Percentiles rank a stretch among this genome's conserved stretches.
Evolutionary conservation across 2,888 invertebrate species (phyloP).

Genomic region (Cyrtodaria siliqua): DNA sequence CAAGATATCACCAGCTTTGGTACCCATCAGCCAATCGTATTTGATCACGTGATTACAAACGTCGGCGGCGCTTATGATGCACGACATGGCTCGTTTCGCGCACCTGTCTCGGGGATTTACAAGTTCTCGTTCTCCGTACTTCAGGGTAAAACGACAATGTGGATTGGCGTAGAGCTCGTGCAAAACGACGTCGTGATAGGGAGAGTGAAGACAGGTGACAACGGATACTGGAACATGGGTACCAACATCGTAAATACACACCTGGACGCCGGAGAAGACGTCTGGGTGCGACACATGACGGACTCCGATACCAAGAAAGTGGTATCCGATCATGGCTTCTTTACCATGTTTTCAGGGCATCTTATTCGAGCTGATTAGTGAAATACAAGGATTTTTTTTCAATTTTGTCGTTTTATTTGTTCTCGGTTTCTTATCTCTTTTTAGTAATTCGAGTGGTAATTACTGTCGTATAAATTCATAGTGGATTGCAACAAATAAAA

Average conservation of each 20-base stretch:
- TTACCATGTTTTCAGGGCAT: slow-evolving; percentile 61
- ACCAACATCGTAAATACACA: slow-evolving; percentile 54
- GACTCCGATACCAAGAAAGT: slow-evolving; percentile 47
- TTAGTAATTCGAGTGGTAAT: too few species aligned
- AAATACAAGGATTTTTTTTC: too few species aligned
- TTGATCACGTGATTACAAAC: slow-evolving; percentile 82
- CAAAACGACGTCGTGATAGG: slow-evolving; percentile 41
- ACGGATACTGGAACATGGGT: slow-evolving; percentile 62
- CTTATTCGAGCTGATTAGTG: slow-evolving; percentile 44
- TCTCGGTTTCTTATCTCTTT: too few species aligned
- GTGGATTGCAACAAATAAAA: too few species aligned
- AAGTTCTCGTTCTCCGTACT: slow-evolving; percentile 71
- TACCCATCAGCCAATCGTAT: slow-evolving; percentile 74
- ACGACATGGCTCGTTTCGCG: slow-evolving; percentile 81
- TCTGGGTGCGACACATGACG: slow-evolving; percentile 60
- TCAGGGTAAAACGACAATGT: slow-evolving; percentile 52
- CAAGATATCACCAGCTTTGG: slow-evolving; percentile 81
- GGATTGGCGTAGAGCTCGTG: slow-evolving; percentile 54
- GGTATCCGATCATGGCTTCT: slow-evolving; percentile 40
- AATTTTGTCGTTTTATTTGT: too few species aligned
- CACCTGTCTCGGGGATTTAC: slow-evolving; percentile 82
- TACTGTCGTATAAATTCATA: too few species aligned
- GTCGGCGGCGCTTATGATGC: slow-evolving; percentile 81
- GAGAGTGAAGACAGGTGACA: slow-evolving; percentile 61
- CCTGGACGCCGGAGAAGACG: slow-evolving; percentile 53